Evolutionary conservation across 2,888 invertebrate species (phyloP), one percentile per base, ranked within the genome.

Genomic region (Lycaena phlaeas): DNA sequence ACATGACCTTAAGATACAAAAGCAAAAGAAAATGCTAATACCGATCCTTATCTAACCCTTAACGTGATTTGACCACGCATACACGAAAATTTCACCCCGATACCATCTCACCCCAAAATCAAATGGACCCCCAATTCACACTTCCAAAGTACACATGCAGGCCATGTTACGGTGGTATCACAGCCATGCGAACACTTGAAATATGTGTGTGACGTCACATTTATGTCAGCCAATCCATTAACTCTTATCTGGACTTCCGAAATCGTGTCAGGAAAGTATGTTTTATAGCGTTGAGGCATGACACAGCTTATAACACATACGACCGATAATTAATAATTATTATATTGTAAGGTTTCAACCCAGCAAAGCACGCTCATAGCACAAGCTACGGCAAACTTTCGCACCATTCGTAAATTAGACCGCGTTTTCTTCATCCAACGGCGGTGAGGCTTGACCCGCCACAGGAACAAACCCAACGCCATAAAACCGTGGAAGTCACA

Each of bases 221-320:
- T 81, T 78, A 77, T 81, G 81, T 81, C 78, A 79, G 71, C 75
- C 76, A 81, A 81, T 84, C 81, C 79, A 79, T 82, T 82, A 79
- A 74, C 74, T 68, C 59, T 81, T 84, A 84, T 82, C 82, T 77
- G 50, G 61, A 71, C 75, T 77, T 76, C 78, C 77, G 74, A 77
- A 76, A 72, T 77, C 74, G 75, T 78, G 73, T 69, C 73, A 70
- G 56, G 59, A 61, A 66, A 64, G 61, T 65, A 64, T 70, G 64
- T 67, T 71, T 78, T 79, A 82, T 76, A 66, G 64, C 58, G 42
- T 46, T 48, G 42, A 49, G 64, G 61, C 81, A 79, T 82, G 81
- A 72, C 70, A 77, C 53, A 38, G 41, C 56, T 41, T 36, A 14
- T 26, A 39, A 30, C 25, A 34, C 34, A 34, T 34, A 22, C 12